Percentiles rank a stretch among this genome's conserved stretches.
Conservation (phyloP, 2,888 invertebrate species). For the Himalopsyche kuldschensis region DNA sequence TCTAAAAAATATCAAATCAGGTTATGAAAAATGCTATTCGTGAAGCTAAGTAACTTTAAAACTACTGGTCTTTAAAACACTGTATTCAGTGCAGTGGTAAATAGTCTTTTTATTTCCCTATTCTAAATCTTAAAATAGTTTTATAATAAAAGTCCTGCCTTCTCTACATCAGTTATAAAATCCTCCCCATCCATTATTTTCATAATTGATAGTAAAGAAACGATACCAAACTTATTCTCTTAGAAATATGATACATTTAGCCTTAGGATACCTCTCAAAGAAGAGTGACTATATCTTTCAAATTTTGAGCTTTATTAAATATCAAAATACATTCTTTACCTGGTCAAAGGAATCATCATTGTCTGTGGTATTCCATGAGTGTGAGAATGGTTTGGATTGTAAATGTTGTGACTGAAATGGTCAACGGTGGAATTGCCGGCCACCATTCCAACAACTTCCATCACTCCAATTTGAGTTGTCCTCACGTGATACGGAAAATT, state of each 20-base stretch:
- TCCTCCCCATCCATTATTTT: too few species aligned
- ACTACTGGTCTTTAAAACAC: too few species aligned
- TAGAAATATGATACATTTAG: too few species aligned
- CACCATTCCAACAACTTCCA: constrained; percentile 60
- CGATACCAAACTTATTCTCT: too few species aligned
- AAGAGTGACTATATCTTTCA: neutral
- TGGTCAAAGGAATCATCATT: constrained; percentile 66
- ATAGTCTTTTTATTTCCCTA: too few species aligned
- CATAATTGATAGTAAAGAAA: too few species aligned
- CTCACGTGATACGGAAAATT: constrained; percentile 91
- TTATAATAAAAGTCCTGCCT: too few species aligned
- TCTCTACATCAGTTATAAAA: too few species aligned
- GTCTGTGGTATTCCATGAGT: constrained; percentile 53
- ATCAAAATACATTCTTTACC: constrained; percentile 44
- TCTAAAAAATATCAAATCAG: constrained; percentile 44
- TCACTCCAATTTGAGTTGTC: constrained; percentile 77
- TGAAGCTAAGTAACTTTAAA: too few species aligned
- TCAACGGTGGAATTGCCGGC: constrained; percentile 58
- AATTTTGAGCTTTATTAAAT: neutral
- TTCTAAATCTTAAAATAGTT: too few species aligned
- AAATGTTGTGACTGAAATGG: constrained; percentile 65
- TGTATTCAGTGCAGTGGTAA: too few species aligned
- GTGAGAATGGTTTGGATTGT: constrained; percentile 56
- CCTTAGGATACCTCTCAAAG: neutral
- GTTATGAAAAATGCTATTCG: neutral